Conservation (phyloP, 2,888 invertebrate species). For the Baronia brevicornis region DNA sequence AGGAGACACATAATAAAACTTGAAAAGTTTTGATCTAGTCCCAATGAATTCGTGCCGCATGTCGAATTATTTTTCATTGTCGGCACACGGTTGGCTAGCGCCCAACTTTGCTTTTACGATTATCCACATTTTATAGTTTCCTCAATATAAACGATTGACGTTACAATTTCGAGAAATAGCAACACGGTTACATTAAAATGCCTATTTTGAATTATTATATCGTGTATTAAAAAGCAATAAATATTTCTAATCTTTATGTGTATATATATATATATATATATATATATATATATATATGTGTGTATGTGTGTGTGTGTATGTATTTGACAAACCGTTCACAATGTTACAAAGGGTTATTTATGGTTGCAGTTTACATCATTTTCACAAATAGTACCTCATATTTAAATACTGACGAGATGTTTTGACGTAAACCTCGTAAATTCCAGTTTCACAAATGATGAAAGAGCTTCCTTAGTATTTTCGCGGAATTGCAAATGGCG, state of each 20-base stretch:
- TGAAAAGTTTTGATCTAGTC: slow-evolving; percentile 34
- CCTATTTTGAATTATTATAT: slow-evolving; percentile 19
- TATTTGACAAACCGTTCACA: too few relatives aligned
- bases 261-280: too few relatives aligned
- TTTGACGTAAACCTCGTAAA: slow-evolving; percentile 9
- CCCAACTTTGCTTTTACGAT: slow-evolving; percentile 70
- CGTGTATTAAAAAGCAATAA: slow-evolving; percentile 8
- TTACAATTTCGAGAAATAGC: slow-evolving; percentile 32
- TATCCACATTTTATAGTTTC: slow-evolving; percentile 69
- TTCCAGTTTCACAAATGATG: slow-evolving; percentile 8
- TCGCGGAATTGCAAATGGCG: slow-evolving; percentile 6
- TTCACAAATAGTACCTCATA: slow-evolving; percentile 1
- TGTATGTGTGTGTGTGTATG: too few relatives aligned
- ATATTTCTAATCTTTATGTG: slow-evolving; percentile 11
- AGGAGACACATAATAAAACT: slow-evolving; percentile 40
- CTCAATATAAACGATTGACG: slow-evolving; percentile 65
- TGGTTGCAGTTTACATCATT: too few relatives aligned
- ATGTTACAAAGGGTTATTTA: too few relatives aligned
- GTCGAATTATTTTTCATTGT: slow-evolving; percentile 70
- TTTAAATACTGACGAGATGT: slow-evolving; percentile 1
- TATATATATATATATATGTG: too few relatives aligned
- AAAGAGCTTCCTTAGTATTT: slow-evolving; percentile 3
- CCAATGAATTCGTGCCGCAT: slow-evolving; percentile 31
- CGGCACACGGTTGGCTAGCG: slow-evolving; percentile 47
- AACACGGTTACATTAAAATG: slow-evolving; percentile 21